phyloP scores from a whole-genome alignment of 2,113 vertebrate genomes.

The Rattus norvegicus region GRCr8 NC_086021.1:37309501-37310000 shows the following conservation, averaged over 20 bases:
- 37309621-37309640: neutral
- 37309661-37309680: neutral
- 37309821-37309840: neutral
- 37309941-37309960: neutral
- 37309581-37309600: neutral
- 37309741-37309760: neutral
- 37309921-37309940: neutral
- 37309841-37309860: slow-evolving; percentile 14
- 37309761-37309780: neutral
- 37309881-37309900: neutral
- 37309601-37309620: neutral
- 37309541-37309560: neutral
- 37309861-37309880: neutral
- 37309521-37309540: too few species aligned
- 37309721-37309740: neutral
- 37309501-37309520: neutral
- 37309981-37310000: neutral
- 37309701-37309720: neutral
- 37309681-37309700: neutral
- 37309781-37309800: neutral
- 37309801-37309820: neutral
- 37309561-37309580: neutral
- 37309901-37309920: neutral
- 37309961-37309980: neutral
- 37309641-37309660: neutral